A percentile compares a stretch with the other conserved stretches of the same genome.
phyloP scores from a whole-genome alignment of 2,797 vertebrate species.

The Loriculus beryllinus region DNA sequence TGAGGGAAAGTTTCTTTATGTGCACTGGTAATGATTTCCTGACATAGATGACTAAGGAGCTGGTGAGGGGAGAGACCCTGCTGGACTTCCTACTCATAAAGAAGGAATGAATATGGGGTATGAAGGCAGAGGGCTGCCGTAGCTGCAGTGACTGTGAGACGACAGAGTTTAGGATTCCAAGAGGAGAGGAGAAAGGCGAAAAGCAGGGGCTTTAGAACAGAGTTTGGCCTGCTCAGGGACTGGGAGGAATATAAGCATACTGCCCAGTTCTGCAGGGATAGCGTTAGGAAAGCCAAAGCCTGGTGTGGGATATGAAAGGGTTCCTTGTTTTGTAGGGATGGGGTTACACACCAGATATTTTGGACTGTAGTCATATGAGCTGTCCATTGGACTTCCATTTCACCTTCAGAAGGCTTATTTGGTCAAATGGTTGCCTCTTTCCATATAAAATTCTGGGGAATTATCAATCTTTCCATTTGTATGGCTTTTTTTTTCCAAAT shows the following conservation, averaged over 20 bases:
- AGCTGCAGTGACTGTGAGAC: not conserved
- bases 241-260: rapidly evolving
- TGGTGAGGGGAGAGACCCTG: not conserved
- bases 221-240: not conserved
- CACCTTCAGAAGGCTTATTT: not conserved
- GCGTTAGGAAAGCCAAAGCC: not conserved
- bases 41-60: rapidly evolving
- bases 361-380: not conserved
- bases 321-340: not conserved
- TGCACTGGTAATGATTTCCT: not conserved
- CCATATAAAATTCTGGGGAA: not conserved
- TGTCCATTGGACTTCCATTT: not conserved
- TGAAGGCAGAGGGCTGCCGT: not conserved
- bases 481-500: not conserved
- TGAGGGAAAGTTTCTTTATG: not conserved
- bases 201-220: not conserved
- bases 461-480: not conserved
- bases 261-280: not conserved
- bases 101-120: not conserved
- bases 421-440: not conserved
- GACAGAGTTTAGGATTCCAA: not conserved
- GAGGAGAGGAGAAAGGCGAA: not conserved
- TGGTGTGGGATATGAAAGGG: not conserved
- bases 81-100: not conserved
- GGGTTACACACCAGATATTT: not conserved